phyloP scores from a whole-genome alignment of 2,113 vertebrate species.

The Elgaria multicarinata region DNA sequence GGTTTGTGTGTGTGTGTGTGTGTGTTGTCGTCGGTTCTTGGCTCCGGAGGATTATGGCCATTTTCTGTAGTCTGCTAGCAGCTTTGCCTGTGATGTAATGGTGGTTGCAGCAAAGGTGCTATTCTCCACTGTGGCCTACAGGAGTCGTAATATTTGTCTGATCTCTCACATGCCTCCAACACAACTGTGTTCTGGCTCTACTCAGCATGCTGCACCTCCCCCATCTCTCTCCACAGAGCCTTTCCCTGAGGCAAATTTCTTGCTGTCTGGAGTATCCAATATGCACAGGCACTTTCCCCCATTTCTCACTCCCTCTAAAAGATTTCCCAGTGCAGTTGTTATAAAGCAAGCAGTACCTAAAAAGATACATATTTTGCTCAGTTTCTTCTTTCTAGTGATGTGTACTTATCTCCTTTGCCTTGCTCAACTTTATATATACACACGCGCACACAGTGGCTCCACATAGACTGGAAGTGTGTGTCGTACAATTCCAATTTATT shows the following conservation, averaged over 20 bases:
- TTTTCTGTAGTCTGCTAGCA: slow-evolving; percentile 18
- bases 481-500: slow-evolving; percentile 45
- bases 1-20: not conserved
- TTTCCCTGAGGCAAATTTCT: slow-evolving; percentile 48
- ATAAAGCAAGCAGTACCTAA: slow-evolving; percentile 2
- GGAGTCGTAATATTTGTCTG: slow-evolving; percentile 41
- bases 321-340: not conserved
- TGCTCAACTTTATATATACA: too few relatives aligned
- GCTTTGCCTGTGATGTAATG: not conserved
- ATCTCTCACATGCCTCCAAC: slow-evolving; percentile 28
- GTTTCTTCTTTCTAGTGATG: not conserved
- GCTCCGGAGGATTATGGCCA: slow-evolving; percentile 20
- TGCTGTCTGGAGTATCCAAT: slow-evolving; percentile 48
- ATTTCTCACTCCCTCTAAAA: not conserved
- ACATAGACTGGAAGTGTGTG: not conserved
- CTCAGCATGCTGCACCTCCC: slow-evolving; percentile 62
- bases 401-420: not conserved
- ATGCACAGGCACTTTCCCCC: slow-evolving; percentile 35
- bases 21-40: not conserved
- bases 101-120: slow-evolving; percentile 44
- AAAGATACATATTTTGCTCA: not conserved
- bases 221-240: slow-evolving; percentile 56
- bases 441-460: not conserved
- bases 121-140: slow-evolving; percentile 42
- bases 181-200: not conserved